Conservation (phyloP, 2,797 vertebrate species). For the Notolabrus celidotus region DNA sequence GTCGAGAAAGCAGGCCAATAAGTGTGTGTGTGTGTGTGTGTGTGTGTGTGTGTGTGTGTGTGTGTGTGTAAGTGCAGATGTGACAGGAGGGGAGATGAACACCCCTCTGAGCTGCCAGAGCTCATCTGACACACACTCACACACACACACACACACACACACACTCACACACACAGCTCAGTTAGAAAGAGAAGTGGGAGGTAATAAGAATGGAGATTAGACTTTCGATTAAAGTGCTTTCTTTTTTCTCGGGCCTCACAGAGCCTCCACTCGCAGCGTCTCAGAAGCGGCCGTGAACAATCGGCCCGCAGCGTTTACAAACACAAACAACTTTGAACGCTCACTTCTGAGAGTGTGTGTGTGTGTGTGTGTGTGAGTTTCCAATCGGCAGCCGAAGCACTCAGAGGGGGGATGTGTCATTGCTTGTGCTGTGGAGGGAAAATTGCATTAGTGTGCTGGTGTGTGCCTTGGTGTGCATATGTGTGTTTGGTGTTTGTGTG, state of each 20-base stretch:
- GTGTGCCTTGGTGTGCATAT: constrained; percentile 16
- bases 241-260: constrained; percentile 56
- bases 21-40: background rate
- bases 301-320: constrained; percentile 62
- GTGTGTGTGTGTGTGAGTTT: constrained; percentile 60
- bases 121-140: constrained; percentile 18
- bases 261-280: constrained; percentile 58
- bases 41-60: background rate
- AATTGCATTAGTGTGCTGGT: constrained; percentile 26
- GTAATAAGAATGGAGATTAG: constrained; percentile 77
- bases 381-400: constrained; percentile 45
- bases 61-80: constrained; percentile 34
- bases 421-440: constrained; percentile 21
- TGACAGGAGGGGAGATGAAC: constrained; percentile 46
- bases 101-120: constrained; percentile 35
- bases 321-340: constrained; percentile 67
- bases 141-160: constrained; percentile 18
- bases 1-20: constrained; percentile 2
- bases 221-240: constrained; percentile 72
- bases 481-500: constrained; percentile 43
- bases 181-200: constrained; percentile 42
- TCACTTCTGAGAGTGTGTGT: constrained; percentile 60
- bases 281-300: constrained; percentile 53
- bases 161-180: constrained; percentile 5
- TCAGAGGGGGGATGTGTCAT: constrained; percentile 63